Percentiles rank a stretch among this genome's conserved stretches.
Evolutionary conservation across 2,888 invertebrate genomes (phyloP).

Genomic region (Stictocephala bisonia): DNA sequence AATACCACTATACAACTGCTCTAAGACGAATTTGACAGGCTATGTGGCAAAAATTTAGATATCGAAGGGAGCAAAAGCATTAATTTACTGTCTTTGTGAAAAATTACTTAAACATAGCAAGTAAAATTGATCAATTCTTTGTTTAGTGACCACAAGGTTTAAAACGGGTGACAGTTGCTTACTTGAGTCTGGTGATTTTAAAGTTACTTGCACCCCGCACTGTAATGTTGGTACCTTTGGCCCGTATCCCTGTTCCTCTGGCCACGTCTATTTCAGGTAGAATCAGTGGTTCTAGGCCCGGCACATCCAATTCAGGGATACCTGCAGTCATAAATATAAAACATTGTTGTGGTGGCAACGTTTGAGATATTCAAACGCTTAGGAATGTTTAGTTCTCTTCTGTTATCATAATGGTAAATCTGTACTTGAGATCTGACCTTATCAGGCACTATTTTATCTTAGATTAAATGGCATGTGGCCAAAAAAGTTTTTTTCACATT

Average conservation of each 20-base stretch:
- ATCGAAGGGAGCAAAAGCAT: constrained; percentile 1
- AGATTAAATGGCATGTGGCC: no score
- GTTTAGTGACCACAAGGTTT: neutral
- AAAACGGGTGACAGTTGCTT: constrained; percentile 60
- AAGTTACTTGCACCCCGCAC: constrained; percentile 75
- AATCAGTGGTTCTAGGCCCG: constrained; percentile 74
- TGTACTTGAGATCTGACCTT: no score
- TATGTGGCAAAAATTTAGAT: no score
- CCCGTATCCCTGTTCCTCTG: constrained; percentile 66
- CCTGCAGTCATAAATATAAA: constrained; percentile 57
- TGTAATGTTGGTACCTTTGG: constrained; percentile 69
- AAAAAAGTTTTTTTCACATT: no score
- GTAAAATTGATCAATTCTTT: neutral
- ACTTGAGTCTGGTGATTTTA: constrained; percentile 70
- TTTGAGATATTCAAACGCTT: no score
- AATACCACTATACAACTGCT: no score
- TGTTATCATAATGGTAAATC: no score
- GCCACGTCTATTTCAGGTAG: constrained; percentile 70
- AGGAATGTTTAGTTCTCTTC: no score
- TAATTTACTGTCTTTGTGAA: no score
- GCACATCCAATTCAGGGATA: constrained; percentile 74
- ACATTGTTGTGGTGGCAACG: no score
- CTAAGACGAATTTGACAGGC: no score
- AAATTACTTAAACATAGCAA: neutral
- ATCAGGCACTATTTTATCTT: no score